Percentiles rank a stretch among this genome's conserved stretches.
These are phyloP conservation scores for Thaumatotibia leucotreta DNA, from an alignment of 1,140 invertebrate genomes.

Conservation along the genomic window DNA sequence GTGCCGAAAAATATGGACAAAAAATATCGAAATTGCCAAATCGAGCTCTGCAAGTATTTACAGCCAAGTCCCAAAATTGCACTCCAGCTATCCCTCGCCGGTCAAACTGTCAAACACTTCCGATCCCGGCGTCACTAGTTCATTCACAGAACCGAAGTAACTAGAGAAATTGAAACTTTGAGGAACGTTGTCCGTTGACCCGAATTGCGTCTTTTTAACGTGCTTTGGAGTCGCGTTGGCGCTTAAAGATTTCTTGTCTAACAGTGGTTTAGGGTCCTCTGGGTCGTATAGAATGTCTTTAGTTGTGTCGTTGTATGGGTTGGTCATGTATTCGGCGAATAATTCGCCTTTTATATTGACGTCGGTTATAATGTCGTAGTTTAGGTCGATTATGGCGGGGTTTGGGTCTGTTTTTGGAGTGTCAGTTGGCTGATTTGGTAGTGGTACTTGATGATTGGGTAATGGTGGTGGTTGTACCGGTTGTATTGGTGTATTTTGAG, in stretches of 20 bases:
- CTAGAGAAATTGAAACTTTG: slow-evolving; percentile 72
- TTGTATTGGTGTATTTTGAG: background rate
- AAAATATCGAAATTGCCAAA: background rate
- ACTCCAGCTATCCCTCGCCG: slow-evolving; percentile 63
- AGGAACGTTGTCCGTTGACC: slow-evolving; percentile 67
- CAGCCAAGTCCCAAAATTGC: slow-evolving; percentile 52
- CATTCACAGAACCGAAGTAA: slow-evolving; percentile 77
- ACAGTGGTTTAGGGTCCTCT: slow-evolving; percentile 22
- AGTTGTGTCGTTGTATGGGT: slow-evolving; percentile 72
- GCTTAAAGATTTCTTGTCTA: slow-evolving; percentile 59
- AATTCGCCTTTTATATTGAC: too few relatives aligned
- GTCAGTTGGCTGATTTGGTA: slow-evolving; percentile 21
- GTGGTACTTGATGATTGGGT: slow-evolving; percentile 21
- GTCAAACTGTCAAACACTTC: slow-evolving; percentile 76
- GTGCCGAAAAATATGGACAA: background rate
- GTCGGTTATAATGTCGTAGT: slow-evolving; percentile 42
- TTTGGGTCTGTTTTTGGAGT: slow-evolving; percentile 24
- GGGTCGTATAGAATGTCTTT: slow-evolving; percentile 54
- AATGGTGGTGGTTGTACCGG: too few relatives aligned
- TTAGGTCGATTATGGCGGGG: slow-evolving; percentile 17
- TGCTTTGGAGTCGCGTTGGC: slow-evolving; percentile 66
- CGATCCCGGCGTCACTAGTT: slow-evolving; percentile 74
- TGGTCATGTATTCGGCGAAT: slow-evolving; percentile 75
- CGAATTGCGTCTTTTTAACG: slow-evolving; percentile 51
- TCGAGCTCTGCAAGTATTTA: slow-evolving; percentile 20